Evolutionary conservation across 2,113 vertebrate genomes (phyloP).

Genomic region (Etia nguti): DNA sequence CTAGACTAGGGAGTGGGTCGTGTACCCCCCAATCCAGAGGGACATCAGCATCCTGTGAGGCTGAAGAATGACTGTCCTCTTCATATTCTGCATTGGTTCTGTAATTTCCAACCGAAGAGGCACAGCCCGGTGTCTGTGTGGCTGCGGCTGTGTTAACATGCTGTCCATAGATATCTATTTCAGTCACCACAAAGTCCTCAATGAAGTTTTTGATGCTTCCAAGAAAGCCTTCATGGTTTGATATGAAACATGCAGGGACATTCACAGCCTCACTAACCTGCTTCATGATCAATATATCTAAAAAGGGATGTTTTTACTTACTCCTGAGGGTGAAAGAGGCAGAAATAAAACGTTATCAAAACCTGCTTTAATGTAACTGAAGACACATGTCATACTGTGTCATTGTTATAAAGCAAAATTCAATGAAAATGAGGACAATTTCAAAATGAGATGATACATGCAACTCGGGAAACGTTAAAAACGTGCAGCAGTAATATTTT

Average conservation of each 20-base stretch:
- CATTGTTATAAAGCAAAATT: not conserved
- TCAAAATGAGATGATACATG: not conserved
- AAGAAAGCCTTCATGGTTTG: slow-evolving; percentile 79
- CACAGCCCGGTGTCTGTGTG: not conserved
- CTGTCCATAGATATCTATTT: slow-evolving; percentile 73
- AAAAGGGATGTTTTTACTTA: not conserved
- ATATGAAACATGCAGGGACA: slow-evolving; percentile 68
- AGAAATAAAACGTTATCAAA: not conserved
- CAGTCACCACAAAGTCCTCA: slow-evolving; percentile 87
- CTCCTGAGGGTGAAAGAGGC: not conserved
- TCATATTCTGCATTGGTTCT: not conserved
- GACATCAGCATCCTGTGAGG: not conserved
- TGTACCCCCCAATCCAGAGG: not conserved
- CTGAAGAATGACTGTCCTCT: not conserved
- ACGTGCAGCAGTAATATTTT: not conserved
- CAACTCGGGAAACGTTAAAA: not conserved
- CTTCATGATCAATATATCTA: slow-evolving; percentile 45
- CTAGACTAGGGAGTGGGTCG: not conserved
- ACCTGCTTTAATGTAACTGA: not conserved
- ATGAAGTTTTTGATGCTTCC: slow-evolving; percentile 84
- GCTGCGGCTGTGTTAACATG: slow-evolving; percentile 22
- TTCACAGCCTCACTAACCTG: slow-evolving; percentile 23
- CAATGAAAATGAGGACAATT: not conserved
- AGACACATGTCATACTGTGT: not conserved
- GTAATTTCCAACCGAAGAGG: not conserved